Evolutionary conservation across 2,113 vertebrate species (phyloP).

Genomic region (Pavo muticus): DNA sequence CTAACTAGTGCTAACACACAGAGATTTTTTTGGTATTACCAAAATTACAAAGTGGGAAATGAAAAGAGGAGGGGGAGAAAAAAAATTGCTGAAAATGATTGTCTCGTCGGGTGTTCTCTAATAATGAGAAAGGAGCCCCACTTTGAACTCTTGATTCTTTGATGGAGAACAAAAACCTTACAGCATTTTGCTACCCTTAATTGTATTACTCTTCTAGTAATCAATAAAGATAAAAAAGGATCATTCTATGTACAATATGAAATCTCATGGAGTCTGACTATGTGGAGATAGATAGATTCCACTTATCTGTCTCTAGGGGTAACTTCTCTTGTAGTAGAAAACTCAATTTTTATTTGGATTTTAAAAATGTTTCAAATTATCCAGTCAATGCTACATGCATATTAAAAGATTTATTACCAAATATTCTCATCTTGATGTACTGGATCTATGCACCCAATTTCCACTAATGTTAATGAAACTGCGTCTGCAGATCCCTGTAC

Average conservation of each 20-base stretch:
- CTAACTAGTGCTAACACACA: background rate
- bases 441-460: constrained; percentile 37
- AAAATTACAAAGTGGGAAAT: constrained; percentile 36
- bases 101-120: background rate
- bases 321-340: constrained; percentile 64
- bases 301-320: constrained; percentile 57
- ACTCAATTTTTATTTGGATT: constrained; percentile 77
- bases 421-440: constrained; percentile 57
- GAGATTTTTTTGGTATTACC: background rate
- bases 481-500: constrained; percentile 5
- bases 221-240: constrained; percentile 69
- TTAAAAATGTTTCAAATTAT: constrained; percentile 75
- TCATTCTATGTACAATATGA: constrained; percentile 26
- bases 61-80: constrained; percentile 33
- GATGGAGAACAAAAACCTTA: constrained; percentile 28
- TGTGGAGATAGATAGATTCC: constrained; percentile 43
- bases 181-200: constrained; percentile 55
- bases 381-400: constrained; percentile 65
- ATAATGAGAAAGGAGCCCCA: background rate
- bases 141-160: constrained; percentile 27
- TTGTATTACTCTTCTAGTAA: constrained; percentile 60
- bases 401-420: constrained; percentile 68
- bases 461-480: background rate
- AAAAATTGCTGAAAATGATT: background rate
- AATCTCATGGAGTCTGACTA: constrained; percentile 37